A percentile compares a stretch with the other conserved stretches of the same genome.
Evolutionary conservation across 2,888 invertebrate species (phyloP).

Genomic region (Hemicrepidius hirtus): DNA sequence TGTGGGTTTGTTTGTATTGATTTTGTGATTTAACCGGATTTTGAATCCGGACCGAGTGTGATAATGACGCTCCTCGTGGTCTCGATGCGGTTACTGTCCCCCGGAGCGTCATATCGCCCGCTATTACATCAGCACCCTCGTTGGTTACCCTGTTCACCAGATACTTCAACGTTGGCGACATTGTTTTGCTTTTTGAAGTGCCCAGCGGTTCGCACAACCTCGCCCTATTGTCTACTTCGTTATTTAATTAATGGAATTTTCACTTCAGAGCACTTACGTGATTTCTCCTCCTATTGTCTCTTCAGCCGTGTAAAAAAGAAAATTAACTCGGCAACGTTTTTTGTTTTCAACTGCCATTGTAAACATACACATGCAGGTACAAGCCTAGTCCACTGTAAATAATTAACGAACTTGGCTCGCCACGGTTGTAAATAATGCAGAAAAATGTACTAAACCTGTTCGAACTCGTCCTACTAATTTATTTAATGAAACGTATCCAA

Average conservation of each 20-base stretch:
- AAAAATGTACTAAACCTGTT: neutral
- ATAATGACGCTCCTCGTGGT: constrained; percentile 54
- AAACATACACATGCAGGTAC: too few species aligned
- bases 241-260: constrained; percentile 45
- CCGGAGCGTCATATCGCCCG: constrained; percentile 55
- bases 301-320: constrained; percentile 17
- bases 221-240: constrained; percentile 36
- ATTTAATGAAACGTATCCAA: too few species aligned
- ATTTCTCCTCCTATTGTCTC: constrained; percentile 26
- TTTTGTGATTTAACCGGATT: constrained; percentile 55
- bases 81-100: constrained; percentile 55
- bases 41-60: constrained; percentile 52
- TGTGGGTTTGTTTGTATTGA: constrained; percentile 49
- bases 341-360: neutral
- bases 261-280: constrained; percentile 36
- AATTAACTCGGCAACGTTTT: constrained; percentile 13
- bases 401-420: too few species aligned
- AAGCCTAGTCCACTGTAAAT: too few species aligned
- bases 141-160: constrained; percentile 44
- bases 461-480: too few species aligned
- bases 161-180: constrained; percentile 50
- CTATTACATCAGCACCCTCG: constrained; percentile 53
- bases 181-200: constrained; percentile 49
- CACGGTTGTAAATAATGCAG: neutral
- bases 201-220: constrained; percentile 24